Conservation (phyloP, 2,113 vertebrate genomes). For the Passer montanus region DNA sequence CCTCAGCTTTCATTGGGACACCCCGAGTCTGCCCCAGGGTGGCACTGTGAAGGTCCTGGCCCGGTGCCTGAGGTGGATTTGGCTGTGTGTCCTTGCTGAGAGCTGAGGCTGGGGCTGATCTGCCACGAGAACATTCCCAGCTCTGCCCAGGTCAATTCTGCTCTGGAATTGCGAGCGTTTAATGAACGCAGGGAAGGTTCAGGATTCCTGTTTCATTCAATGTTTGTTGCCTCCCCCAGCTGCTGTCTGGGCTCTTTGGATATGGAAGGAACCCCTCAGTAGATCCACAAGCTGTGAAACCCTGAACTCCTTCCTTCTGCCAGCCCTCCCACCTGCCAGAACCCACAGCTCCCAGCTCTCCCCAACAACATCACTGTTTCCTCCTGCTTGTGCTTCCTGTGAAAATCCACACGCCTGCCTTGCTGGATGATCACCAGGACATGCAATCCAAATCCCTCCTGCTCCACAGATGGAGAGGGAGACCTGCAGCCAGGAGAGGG, state of each 20-base stretch:
- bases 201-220: background rate
- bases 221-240: background rate
- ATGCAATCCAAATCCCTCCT: background rate
- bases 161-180: fast-evolving
- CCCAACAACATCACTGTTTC: background rate
- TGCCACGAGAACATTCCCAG: background rate
- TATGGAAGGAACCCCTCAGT: background rate
- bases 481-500: background rate
- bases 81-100: background rate
- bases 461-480: background rate
- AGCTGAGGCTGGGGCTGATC: background rate
- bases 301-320: background rate
- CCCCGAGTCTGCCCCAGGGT: background rate
- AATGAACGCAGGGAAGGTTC: background rate
- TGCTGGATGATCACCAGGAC: background rate
- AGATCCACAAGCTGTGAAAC: background rate
- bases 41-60: background rate
- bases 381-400: background rate
- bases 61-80: background rate
- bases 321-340: background rate
- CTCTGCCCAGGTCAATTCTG: background rate
- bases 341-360: background rate
- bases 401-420: background rate
- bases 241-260: background rate
- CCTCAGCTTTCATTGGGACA: background rate